Conservation (phyloP, 2,888 invertebrate genomes). For the Aporophyla nigra region DNA sequence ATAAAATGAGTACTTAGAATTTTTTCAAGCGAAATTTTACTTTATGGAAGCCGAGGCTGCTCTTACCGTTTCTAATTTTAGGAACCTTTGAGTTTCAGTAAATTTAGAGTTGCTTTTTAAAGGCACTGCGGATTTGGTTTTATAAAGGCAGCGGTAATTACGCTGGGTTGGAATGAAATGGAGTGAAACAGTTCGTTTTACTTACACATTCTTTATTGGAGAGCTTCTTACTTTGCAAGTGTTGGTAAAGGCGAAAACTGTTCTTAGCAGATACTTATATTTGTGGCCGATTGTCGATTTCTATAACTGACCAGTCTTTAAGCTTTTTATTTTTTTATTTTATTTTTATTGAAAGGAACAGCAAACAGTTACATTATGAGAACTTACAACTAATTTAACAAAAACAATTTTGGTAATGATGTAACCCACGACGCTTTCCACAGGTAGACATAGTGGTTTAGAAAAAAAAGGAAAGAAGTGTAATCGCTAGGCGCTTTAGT, state of each 20-base stretch:
- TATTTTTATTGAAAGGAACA: too few species aligned
- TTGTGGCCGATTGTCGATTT: not conserved
- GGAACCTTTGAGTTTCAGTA: constrained; percentile 53
- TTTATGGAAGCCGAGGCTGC: constrained; percentile 30
- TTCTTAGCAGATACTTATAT: not conserved
- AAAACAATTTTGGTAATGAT: too few species aligned
- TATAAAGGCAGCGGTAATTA: constrained; percentile 46
- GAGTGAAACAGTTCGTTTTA: constrained; percentile 42
- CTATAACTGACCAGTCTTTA: not conserved
- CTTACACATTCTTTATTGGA: constrained; percentile 12
- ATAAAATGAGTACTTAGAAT: constrained; percentile 60
- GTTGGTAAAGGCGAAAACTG: not conserved
- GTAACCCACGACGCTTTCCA: too few species aligned
- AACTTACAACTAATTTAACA: too few species aligned
- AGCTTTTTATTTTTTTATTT: too few species aligned
- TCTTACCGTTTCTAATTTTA: constrained; percentile 49
- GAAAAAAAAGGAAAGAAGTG: too few species aligned
- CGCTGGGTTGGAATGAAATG: constrained; percentile 34
- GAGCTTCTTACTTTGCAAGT: not conserved
- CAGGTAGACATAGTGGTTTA: too few species aligned
- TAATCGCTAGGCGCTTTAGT: too few species aligned
- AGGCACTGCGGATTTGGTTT: constrained; percentile 42
- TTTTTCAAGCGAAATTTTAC: constrained; percentile 54
- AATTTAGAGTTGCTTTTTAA: constrained; percentile 56
- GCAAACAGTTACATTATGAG: too few species aligned